A percentile compares a stretch with the other conserved stretches of the same genome.
These are phyloP conservation scores for Brachionus calyciflorus DNA, from an alignment of 1,140 invertebrate genomes.

Conservation along the genomic window DNA sequence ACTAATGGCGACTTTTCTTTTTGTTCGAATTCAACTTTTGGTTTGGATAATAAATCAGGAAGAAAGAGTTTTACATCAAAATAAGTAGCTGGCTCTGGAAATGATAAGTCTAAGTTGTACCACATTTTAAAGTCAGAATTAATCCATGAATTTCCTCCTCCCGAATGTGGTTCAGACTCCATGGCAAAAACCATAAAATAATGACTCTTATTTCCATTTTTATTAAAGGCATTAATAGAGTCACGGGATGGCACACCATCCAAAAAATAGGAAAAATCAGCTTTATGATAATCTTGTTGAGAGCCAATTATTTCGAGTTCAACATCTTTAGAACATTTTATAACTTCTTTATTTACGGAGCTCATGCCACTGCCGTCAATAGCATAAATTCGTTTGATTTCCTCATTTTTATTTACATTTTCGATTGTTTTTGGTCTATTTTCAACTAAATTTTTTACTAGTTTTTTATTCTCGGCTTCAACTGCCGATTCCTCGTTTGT, in stretches of 20 bases:
- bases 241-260: constrained; percentile 18
- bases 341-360: not conserved
- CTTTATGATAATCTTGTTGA: not conserved
- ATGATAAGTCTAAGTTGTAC: constrained; percentile 45
- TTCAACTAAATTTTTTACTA: too few relatives aligned
- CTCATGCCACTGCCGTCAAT: constrained; percentile 26
- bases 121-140: constrained; percentile 44
- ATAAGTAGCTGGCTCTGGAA: constrained; percentile 42
- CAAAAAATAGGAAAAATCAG: constrained; percentile 43
- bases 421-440: not conserved
- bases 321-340: constrained; percentile 8
- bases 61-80: constrained; percentile 23
- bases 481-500: not conserved
- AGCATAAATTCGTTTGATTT: not conserved
- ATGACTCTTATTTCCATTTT: constrained; percentile 14
- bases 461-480: not conserved
- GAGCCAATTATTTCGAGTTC: constrained; percentile 32
- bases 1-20: constrained; percentile 35
- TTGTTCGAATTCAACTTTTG: constrained; percentile 32
- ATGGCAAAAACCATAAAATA: constrained; percentile 41
- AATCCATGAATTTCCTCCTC: not conserved
- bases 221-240: constrained; percentile 10
- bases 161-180: constrained; percentile 40
- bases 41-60: constrained; percentile 8
- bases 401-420: not conserved